These are phyloP conservation scores for Rhynchophorus ferrugineus DNA, from an alignment of 1,140 invertebrate genomes.

Conservation along the genomic window DNA sequence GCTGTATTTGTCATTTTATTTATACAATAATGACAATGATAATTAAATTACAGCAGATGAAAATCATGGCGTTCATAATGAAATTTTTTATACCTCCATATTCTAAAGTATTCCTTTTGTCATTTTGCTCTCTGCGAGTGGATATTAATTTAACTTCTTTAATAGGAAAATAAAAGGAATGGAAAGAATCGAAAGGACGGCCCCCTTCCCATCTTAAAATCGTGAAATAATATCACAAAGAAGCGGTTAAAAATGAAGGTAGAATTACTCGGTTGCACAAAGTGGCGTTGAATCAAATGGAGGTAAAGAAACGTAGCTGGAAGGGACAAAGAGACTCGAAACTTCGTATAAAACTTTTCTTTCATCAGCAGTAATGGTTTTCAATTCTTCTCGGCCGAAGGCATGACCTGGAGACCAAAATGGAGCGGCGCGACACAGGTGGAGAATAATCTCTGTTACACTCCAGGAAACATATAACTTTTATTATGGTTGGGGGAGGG, in stretches of 20 bases:
- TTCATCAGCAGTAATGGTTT: constrained; percentile 42
- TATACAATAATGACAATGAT: too few species aligned
- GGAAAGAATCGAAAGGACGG: not conserved
- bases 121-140: too few species aligned
- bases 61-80: too few species aligned
- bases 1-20: too few species aligned
- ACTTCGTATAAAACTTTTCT: constrained; percentile 39
- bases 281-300: constrained; percentile 34
- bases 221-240: constrained; percentile 1
- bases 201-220: not conserved
- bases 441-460: constrained; percentile 25
- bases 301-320: constrained; percentile 31
- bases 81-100: too few species aligned
- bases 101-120: too few species aligned
- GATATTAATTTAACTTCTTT: too few species aligned
- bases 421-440: constrained; percentile 24
- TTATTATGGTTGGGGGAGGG: constrained; percentile 24
- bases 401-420: constrained; percentile 36
- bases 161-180: too few species aligned
- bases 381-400: constrained; percentile 38
- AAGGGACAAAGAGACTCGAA: constrained; percentile 33
- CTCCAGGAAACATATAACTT: constrained; percentile 26
- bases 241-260: constrained; percentile 16
- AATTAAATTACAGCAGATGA: too few species aligned
- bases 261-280: constrained; percentile 29